Evolutionary conservation across 2,113 vertebrate species (phyloP).

Genomic region (Paradisaea rubra): DNA sequence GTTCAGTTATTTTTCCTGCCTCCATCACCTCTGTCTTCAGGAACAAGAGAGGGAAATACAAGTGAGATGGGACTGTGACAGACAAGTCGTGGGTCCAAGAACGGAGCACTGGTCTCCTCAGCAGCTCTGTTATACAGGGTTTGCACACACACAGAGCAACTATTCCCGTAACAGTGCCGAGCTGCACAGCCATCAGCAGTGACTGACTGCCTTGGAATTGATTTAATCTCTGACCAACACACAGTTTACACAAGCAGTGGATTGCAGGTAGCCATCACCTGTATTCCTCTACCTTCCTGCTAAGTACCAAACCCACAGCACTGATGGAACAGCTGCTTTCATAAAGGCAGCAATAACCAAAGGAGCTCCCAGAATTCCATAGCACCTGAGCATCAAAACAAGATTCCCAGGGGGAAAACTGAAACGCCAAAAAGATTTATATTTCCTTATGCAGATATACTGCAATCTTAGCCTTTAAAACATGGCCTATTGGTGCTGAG

Average conservation of each 20-base stretch:
- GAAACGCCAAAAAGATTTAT: slow-evolving; percentile 70
- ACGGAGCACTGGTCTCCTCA: not conserved
- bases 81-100: not conserved
- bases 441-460: slow-evolving; percentile 45
- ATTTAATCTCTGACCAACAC: slow-evolving; percentile 30
- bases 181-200: not conserved
- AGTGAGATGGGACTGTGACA: not conserved
- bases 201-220: not conserved
- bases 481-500: not conserved
- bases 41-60: not conserved
- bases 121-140: not conserved
- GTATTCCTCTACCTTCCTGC: not conserved
- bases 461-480: slow-evolving; percentile 25
- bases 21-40: not conserved
- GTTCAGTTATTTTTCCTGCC: not conserved
- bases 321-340: slow-evolving; percentile 70
- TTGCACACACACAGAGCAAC: not conserved
- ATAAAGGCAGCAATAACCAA: slow-evolving; percentile 48
- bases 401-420: slow-evolving; percentile 65
- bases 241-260: slow-evolving; percentile 15
- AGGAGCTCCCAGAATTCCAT: slow-evolving; percentile 31
- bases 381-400: slow-evolving; percentile 35
- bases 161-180: not conserved
- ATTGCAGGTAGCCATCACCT: not conserved
- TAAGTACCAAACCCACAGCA: slow-evolving; percentile 33